Evolutionary conservation across 1,140 invertebrate species (phyloP).

Genomic region (Bombus waltoni): DNA sequence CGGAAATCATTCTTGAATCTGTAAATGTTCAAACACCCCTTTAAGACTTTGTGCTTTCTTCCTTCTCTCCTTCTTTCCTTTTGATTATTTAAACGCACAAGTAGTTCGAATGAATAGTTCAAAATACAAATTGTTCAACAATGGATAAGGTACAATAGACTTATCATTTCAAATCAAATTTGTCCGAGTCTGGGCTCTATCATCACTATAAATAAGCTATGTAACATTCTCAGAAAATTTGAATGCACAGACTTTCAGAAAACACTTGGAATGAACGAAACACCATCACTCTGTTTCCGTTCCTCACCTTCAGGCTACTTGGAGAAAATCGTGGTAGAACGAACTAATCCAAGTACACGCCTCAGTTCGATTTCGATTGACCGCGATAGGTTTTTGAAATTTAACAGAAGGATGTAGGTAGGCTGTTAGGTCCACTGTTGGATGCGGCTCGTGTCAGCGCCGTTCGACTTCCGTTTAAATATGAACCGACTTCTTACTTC

Average conservation of each 20-base stretch:
- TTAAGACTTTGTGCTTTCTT: neutral
- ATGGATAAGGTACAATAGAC: too few relatives aligned
- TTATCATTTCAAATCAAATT: too few relatives aligned
- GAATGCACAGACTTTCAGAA: neutral
- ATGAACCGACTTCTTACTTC: constrained; percentile 63
- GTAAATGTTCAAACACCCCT: neutral
- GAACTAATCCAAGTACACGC: constrained; percentile 73
- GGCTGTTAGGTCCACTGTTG: constrained; percentile 71
- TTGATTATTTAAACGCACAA: neutral
- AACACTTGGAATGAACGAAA: neutral
- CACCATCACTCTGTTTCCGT: neutral
- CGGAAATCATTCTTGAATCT: constrained; percentile 73
- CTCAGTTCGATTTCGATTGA: constrained; percentile 21
- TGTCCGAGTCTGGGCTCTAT: neutral
- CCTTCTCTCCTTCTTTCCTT: neutral
- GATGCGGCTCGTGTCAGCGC: constrained; percentile 73
- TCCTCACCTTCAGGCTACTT: constrained; percentile 66
- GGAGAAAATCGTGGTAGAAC: constrained; percentile 74
- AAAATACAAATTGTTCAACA: neutral
- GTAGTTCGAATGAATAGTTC: neutral
- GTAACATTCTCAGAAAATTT: neutral
- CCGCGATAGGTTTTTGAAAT: constrained; percentile 45
- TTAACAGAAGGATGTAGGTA: constrained; percentile 58
- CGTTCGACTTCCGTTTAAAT: constrained; percentile 72
- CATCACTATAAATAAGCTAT: neutral